Percentiles rank a stretch among this genome's conserved stretches.
Evolutionary conservation across 1,140 invertebrate genomes (phyloP).

Genomic region (Elysia chlorotica): DNA sequence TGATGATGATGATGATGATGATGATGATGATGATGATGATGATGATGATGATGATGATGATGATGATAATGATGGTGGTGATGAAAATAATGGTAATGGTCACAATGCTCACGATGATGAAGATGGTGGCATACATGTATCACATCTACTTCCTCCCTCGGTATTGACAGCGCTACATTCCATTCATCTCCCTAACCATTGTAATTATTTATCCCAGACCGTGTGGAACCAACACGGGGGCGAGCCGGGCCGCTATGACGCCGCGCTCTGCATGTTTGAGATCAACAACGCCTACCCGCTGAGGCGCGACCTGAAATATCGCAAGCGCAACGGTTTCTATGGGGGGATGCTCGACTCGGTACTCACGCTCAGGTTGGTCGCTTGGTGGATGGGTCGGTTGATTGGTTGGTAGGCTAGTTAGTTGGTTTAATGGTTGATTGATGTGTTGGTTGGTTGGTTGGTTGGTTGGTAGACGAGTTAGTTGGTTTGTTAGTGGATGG

Average conservation of each 20-base stretch:
- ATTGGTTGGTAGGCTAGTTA: too few relatives aligned
- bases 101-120: neutral
- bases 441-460: too few relatives aligned
- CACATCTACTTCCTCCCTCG: neutral
- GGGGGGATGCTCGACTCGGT: too few relatives aligned
- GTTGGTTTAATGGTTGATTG: too few relatives aligned
- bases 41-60: neutral
- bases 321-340: too few relatives aligned
- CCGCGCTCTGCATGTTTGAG: slow-evolving; percentile 50
- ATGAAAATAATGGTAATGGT: neutral
- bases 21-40: too few relatives aligned
- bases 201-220: neutral
- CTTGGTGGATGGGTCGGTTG: too few relatives aligned
- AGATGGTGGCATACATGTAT: neutral
- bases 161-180: neutral
- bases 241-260: neutral
- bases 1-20: neutral
- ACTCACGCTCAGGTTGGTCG: too few relatives aligned
- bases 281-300: slow-evolving; percentile 45
- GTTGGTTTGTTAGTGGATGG: too few relatives aligned
- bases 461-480: too few relatives aligned
- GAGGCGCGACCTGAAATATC: too few relatives aligned
- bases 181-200: neutral
- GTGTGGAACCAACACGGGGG: neutral
- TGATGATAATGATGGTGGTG: neutral